Base-by-base conservation (phyloP, 2,797 vertebrate genomes). In the Peromyscus eremicus region DNA sequence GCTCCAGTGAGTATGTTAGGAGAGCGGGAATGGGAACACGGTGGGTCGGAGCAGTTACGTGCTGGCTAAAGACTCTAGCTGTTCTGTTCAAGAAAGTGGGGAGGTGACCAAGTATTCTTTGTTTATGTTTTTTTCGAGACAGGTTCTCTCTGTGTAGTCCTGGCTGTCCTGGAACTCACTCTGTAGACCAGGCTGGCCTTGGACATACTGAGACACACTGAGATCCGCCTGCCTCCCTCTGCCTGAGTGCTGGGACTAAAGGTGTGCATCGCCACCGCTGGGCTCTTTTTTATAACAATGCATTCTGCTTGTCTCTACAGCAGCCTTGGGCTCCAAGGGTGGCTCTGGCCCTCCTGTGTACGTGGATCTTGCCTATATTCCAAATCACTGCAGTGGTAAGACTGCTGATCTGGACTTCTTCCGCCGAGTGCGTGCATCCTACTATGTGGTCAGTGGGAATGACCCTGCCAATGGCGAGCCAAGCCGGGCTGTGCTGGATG, bases 351-450 rank as follows among this genome's bases (percentile, higher is more conserved):
- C 99, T 37, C 99, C 99, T 0, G 99, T 99, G 91, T 99, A 99
- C 1, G 99, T 99, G 97, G 99, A 99, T 98, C 97, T 99, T 98
- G 99, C 99, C 88, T 99, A 99, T 98, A 99, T 99, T 98, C 99
- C 99, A 76, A 99, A 99, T 98, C 99, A 99, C 96, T 99, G 99
- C 98, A 99, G 99, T 64, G 99, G 99, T 95, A 99, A 99, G 99
- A 99, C 99, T 86, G 99, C 99, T 21, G 99, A 99, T 97, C 99
- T 99, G 23, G 99, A 99, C 98, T 99, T 99, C 98, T 99, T 99
- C 98, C 99, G 99, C 96, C 99, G 99, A 21, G 98, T 99, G 73
- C 99, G 99, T 88, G 99, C 99, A 0, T 99, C 99, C 0, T 99
- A 99, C 77, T 99, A 99, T 10, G 99, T 99, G 94, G 99, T 99